Base-by-base conservation (phyloP, 2,113 vertebrate genomes). In the Callipepla squamata region DNA sequence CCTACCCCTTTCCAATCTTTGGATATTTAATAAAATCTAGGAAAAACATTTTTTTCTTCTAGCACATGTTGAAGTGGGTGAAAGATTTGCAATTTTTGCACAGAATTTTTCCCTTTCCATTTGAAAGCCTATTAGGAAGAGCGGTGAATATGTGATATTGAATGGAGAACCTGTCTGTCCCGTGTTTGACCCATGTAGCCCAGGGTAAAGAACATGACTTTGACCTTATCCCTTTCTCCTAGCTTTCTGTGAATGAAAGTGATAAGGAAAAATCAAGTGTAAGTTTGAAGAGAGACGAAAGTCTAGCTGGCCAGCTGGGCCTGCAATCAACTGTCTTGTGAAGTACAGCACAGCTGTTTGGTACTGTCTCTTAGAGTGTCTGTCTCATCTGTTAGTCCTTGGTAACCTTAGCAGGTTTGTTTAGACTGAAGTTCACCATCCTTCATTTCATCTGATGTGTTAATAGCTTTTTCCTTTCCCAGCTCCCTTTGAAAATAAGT, bases 301-400 rank as follows among this genome's bases (percentile, higher is more conserved):
- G 22, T 91, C 12, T 85, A 81, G 47, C 26, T 93, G 80, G 82
- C 69, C 80, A 80, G 21, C 57, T 92, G 58, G 83, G 89, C 80
- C 53, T 90, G 67, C 91, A 66, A 42, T 74, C 67, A 34, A 18
- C 58, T 92, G 63, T 92, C 23, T 40, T 85, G 50, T 85, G 87
- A 70, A 91, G 67, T 76, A 48, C 81, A 85, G 84, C 87, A 28
- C 63, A 90, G 80, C 87, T 87, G 3, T 59, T 93, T 85, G 91
- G 68, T 66, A 34, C 51, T 85, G 50, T 85, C 67, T 89, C 55
- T 59, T 87, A 58, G 45, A 30, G 51, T 80, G 57, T 87, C 47
- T 85, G 47, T 87, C 87, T 89, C 85, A 57, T 75, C 75, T 76
- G 17, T 91, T 87, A 59, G 80, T 70, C 70, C 47, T 66, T 67